Evolutionary conservation across 1,140 invertebrate genomes (phyloP).

Genomic region (Atta cephalotes): DNA sequence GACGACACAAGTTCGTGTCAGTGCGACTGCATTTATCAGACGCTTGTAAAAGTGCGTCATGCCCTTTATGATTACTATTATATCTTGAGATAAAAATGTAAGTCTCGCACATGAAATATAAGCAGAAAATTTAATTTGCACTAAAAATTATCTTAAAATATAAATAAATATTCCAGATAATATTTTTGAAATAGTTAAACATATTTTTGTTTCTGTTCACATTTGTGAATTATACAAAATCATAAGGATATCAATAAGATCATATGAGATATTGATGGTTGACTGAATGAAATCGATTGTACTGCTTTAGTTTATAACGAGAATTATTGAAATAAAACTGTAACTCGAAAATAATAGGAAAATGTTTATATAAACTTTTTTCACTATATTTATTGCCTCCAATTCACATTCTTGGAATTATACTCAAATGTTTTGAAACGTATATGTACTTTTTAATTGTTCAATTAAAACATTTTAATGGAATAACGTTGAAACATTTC

Average conservation of each 20-base stretch:
- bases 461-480: not conserved
- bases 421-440: not conserved
- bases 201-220: not conserved
- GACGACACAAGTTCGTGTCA: conserved; percentile 43
- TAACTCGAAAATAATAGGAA: not conserved
- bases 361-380: not conserved
- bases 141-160: not conserved
- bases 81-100: conserved; percentile 9
- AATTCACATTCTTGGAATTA: not conserved
- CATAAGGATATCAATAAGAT: not conserved
- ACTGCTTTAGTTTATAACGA: not conserved
- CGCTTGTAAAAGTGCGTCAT: conserved; percentile 34
- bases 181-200: not conserved
- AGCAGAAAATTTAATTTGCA: not conserved
- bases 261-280: not conserved
- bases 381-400: not conserved
- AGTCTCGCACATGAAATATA: not conserved
- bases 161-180: not conserved
- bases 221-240: not conserved
- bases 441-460: not conserved
- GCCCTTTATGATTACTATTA: not conserved
- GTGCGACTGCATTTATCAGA: conserved; percentile 57
- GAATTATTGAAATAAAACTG: not conserved
- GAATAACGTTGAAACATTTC: not conserved
- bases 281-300: not conserved